phyloP scores from a whole-genome alignment of 2,113 vertebrate species.

The Brienomyrus longianalis region DNA sequence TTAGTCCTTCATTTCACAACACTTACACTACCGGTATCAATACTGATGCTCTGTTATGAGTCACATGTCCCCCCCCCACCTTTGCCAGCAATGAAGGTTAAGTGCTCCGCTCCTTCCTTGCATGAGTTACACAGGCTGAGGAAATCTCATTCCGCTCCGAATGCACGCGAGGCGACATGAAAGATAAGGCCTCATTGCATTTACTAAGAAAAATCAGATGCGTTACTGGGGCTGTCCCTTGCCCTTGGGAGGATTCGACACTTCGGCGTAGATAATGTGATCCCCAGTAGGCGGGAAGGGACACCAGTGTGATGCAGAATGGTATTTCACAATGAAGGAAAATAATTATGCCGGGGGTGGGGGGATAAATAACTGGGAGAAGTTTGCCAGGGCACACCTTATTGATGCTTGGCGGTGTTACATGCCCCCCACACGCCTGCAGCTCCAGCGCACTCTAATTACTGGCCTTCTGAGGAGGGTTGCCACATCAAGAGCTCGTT shows the following conservation, averaged over 20 bases:
- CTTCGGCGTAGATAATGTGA: not conserved
- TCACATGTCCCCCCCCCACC: not conserved
- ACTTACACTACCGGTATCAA: not conserved
- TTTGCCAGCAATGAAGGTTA: not conserved
- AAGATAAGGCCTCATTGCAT: not conserved
- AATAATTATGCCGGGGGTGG: constrained; percentile 34
- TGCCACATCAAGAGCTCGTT: not conserved
- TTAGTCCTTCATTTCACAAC: not conserved
- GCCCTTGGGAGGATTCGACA: not conserved
- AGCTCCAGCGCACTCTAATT: not conserved
- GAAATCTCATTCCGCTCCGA: not conserved
- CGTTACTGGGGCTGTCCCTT: not conserved
- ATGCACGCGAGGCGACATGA: not conserved
- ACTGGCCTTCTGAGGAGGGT: not conserved
- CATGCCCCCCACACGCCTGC: constrained; percentile 25
- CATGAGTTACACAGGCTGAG: not conserved
- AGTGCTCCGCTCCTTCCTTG: not conserved
- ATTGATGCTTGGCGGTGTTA: constrained; percentile 26
- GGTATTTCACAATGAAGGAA: constrained; percentile 27
- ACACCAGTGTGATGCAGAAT: constrained; percentile 9
- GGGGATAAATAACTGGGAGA: constrained; percentile 21
- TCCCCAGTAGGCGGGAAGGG: not conserved
- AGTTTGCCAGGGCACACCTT: constrained; percentile 31
- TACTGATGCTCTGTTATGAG: not conserved
- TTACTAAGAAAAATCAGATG: not conserved